These are phyloP conservation scores for Xylophagus ater DNA, from an alignment of 2,888 invertebrate species.

Conservation along the genomic window DNA sequence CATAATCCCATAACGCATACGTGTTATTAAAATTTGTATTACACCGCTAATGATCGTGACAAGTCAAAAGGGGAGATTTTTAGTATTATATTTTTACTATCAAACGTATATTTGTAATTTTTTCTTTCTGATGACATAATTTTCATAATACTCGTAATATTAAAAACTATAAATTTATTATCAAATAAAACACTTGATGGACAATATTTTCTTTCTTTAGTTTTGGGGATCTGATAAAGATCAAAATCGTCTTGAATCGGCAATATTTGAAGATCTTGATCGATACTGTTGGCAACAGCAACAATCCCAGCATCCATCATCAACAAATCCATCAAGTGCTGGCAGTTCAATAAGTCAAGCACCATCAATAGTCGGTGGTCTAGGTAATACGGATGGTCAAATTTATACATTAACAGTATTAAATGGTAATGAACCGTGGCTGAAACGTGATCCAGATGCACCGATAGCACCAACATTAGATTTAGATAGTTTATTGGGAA, in stretches of 20 bases:
- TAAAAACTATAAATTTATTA: too few species aligned
- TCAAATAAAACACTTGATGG: too few species aligned
- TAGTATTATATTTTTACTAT: too few species aligned
- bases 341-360: constrained; percentile 25
- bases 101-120: too few species aligned
- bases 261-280: constrained; percentile 73
- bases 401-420: constrained; percentile 80
- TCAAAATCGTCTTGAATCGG: constrained; percentile 57
- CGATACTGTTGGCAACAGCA: constrained; percentile 73
- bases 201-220: constrained; percentile 22
- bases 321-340: constrained; percentile 36
- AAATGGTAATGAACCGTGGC: constrained; percentile 60
- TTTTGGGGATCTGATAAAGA: constrained; percentile 47
- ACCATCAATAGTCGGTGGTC: constrained; percentile 35
- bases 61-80: too few species aligned
- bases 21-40: too few species aligned
- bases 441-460: constrained; percentile 50
- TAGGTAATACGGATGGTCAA: constrained; percentile 56
- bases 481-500: constrained; percentile 69
- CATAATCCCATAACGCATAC: too few species aligned
- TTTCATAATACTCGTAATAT: too few species aligned
- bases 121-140: too few species aligned
- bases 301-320: constrained; percentile 32
- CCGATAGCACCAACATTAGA: constrained; percentile 52
- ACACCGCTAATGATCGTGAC: too few species aligned